Base-by-base conservation (phyloP, 1,140 invertebrate species). In the Atta colombica region DNA sequence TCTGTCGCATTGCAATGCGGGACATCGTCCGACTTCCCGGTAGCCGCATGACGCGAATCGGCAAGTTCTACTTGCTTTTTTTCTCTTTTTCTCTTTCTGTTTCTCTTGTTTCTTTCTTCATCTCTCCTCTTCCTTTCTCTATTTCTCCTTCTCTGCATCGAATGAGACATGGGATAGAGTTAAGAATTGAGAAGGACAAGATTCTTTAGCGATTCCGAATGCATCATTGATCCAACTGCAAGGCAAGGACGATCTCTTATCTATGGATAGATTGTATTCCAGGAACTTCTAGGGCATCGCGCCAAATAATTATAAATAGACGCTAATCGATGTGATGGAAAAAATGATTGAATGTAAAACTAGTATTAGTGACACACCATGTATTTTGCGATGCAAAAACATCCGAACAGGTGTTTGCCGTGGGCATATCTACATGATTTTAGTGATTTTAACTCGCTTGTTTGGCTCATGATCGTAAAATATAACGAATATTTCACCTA, bases 201-300 rank as follows among this genome's bases (percentile, higher is more conserved):
- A 35, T 74, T 77, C 12, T 31, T 55, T 39, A 21, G 71, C 89
- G 87, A 93, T 94, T 93, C 89, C 87, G 81, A 89, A 93, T 94
- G 91, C 93, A 91, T 77, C 87, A 86, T 77, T 82, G 71, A 77
- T 88, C 21, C 84, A 51, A 60, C 74, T 87, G 72, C 90, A 71
- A 90, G 69, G 93, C 94, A 95, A 95, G 94, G 94, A 94, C 94
- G 94, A 95, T 94, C 88, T 89, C 93, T 95, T 94, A 95, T 95
- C 94, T 93, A 28, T 61, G 68, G 75, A 49, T 87, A 75, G 65
- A 72, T 86, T 60, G 65, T 86, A 55, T 93, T 93, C 94, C 91
- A 91, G 84, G 92, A 93, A 93, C 84, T 74, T 45, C 88, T 60
- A 66, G 53, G 91, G 91, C 91, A 92, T 69, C 89, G 90, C 90